Base-by-base conservation (phyloP, 92 coral and sea anemone genomes). In the Actinernus sp. region DNA sequence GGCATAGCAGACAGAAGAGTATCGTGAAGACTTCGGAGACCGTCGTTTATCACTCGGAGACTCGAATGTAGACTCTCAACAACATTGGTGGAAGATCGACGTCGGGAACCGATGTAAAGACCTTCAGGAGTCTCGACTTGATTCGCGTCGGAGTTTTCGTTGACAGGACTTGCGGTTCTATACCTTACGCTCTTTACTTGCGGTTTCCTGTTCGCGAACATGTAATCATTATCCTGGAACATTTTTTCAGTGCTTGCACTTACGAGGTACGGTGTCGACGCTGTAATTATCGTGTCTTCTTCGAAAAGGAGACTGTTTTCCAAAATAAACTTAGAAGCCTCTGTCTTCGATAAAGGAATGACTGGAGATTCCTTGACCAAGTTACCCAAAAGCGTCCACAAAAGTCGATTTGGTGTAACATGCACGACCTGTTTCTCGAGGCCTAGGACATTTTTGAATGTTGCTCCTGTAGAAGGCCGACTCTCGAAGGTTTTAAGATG, bases 51-150 rank as follows among this genome's bases (percentile, higher is more conserved):
- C 18, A 37, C 17, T 39, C 50, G 54, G 18, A 52, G 75, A 32
- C 34, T 68, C n/a, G 62, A 31, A 36, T 52, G 75, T 4, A 68
- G 61, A n/a, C 54, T 68, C 13, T 55, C 63, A 10, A 68, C 29
- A 13, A 28, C 29, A 31, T 28, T 68, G 16, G 54, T 25, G 16
- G 54, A 22, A 1, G 51, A 36, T 12, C 44, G 61, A 3, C 61
- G 63, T 39, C 75, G 31, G 11, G 63, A 20, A 5, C 60, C n/a
- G n/a, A n/a, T n/a, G n/a, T n/a, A n/a, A n/a, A n/a, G n/a, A n/a
- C n/a, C n/a, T n/a, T n/a, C n/a, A n/a, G n/a, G n/a, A n/a, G n/a
- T n/a, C n/a, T n/a, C n/a, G n/a, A n/a, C n/a, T n/a, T n/a, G n/a
- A n/a, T 48, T 43, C 22, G 72, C 13, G 53, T 49, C 32, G 0